Base-by-base conservation (phyloP, 2,113 vertebrate genomes). In the Sinocyclocheilus rhinocerous region DNA sequence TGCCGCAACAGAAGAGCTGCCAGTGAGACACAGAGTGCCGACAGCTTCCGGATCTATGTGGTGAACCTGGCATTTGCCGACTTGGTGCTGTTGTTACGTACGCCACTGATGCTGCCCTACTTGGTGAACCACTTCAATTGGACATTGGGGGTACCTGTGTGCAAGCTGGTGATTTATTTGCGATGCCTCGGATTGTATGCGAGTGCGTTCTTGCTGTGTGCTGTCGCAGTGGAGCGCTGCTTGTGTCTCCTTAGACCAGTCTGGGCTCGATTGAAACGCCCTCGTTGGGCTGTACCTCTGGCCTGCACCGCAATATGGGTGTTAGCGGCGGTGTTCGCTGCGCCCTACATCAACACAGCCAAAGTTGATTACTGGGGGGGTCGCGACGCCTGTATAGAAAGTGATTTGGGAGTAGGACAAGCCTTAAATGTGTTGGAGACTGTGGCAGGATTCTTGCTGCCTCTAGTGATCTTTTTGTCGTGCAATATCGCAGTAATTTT, bases 11-110 rank as follows among this genome's bases (percentile, higher is more conserved):
- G 90, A 26, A 86, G 90, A 81, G 89, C 85, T 22, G 88, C 91
- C 12, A 85, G 84, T 10, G 93, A 93, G 79, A 94, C 92, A 0
- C 92, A 92, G 0, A 85, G 92, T 0, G 94, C 94, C 63, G 93
- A 76, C 87, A 95, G 94, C 88, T 96, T 96, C 76, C 92, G 93
- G 0, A 69, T 93, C 10, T 96, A 96, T 0, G 95, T 96, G 1
- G 89, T 96, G 45, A 94, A 96, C 89, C 89, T 96, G 86, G 94
- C 95, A 1, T 15, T 95, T 70, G 93, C 94, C 0, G 95, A 96
- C 89, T n/a, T 96, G 87, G 89, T 96, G 65, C 89, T 96, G 50
- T 87, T 96, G 26, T 81, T 95, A 81, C 91, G 95, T 1, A 89
- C 86, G 0, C 95, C 95, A 0, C 79, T 95, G 26, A 94, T 94